Conservation (phyloP, 2,113 vertebrate species). For the Condylura cristata region DNA sequence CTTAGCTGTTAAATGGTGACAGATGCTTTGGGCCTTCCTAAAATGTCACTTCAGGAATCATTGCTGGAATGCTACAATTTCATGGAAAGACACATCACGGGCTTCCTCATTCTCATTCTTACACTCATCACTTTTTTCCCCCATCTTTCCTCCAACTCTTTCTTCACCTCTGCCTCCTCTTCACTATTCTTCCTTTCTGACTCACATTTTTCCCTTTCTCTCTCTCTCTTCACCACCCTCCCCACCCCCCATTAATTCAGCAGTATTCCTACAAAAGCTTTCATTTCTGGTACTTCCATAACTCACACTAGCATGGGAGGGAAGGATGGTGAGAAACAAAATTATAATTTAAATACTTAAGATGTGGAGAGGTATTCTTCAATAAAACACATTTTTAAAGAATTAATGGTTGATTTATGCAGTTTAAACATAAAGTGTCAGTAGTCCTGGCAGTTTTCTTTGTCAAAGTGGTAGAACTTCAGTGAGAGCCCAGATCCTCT, state of each 20-base stretch:
- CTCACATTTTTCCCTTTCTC: neutral
- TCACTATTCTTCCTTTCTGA: neutral
- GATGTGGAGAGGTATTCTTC: neutral
- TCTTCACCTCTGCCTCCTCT: too few relatives aligned
- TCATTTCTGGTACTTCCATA: neutral
- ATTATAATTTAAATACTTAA: neutral
- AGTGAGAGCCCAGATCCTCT: neutral
- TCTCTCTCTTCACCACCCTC: too few relatives aligned
- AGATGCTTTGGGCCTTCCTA: neutral
- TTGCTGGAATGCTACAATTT: neutral
- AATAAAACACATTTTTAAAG: constrained; percentile 1
- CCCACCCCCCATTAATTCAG: constrained; percentile 24
- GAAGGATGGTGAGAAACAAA: neutral
- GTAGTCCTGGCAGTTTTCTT: neutral
- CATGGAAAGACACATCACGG: neutral
- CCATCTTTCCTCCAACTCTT: too few relatives aligned
- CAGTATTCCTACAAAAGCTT: neutral
- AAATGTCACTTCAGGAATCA: neutral
- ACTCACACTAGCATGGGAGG: neutral
- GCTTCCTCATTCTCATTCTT: neutral
- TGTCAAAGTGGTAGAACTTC: neutral
- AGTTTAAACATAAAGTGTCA: neutral
- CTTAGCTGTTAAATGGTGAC: neutral
- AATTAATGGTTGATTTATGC: neutral
- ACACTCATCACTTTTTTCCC: too few relatives aligned